Evolutionary conservation across 2,797 vertebrate species (phyloP).

Genomic region (Gouania willdenowi): DNA sequence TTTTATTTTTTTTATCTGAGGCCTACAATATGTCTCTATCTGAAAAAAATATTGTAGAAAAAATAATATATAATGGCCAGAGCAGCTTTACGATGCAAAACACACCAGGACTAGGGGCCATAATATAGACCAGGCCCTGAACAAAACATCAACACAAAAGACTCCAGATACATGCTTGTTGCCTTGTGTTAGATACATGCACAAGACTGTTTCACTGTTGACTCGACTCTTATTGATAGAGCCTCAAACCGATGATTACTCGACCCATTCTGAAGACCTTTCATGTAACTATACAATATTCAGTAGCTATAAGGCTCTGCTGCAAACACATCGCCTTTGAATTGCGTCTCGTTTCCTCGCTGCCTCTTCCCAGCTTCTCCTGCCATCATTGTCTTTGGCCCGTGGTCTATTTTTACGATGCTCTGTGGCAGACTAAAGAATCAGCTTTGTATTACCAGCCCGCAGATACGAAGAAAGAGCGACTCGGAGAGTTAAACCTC

Average conservation of each 20-base stretch:
- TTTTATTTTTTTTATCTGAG: too few relatives aligned
- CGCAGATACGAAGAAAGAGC: neutral
- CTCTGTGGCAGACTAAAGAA: slow-evolving; percentile 6
- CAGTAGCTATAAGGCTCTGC: neutral
- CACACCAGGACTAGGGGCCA: too few relatives aligned
- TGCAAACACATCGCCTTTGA: slow-evolving; percentile 26
- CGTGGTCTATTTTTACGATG: neutral
- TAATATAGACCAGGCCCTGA: too few relatives aligned
- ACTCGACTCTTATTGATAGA: slow-evolving; percentile 27
- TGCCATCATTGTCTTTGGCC: neutral
- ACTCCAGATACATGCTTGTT: too few relatives aligned
- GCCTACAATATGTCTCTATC: too few relatives aligned
- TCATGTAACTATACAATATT: slow-evolving; percentile 11
- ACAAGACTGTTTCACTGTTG: slow-evolving; percentile 20
- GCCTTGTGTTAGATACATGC: too few relatives aligned
- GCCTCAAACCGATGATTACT: slow-evolving; percentile 25
- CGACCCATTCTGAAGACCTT: slow-evolving; percentile 4
- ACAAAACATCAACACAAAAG: too few relatives aligned
- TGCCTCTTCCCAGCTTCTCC: slow-evolving; percentile 5
- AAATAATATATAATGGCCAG: too few relatives aligned
- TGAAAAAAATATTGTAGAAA: too few relatives aligned
- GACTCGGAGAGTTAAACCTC: slow-evolving; percentile 34
- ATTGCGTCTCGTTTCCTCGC: neutral
- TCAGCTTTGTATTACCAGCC: slow-evolving; percentile 18
- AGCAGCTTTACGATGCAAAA: too few relatives aligned